A percentile compares a stretch with the other conserved stretches of the same genome.
phyloP scores from a whole-genome alignment of 64 coral and sea anemone genomes.

The Acropora yongei region DNA sequence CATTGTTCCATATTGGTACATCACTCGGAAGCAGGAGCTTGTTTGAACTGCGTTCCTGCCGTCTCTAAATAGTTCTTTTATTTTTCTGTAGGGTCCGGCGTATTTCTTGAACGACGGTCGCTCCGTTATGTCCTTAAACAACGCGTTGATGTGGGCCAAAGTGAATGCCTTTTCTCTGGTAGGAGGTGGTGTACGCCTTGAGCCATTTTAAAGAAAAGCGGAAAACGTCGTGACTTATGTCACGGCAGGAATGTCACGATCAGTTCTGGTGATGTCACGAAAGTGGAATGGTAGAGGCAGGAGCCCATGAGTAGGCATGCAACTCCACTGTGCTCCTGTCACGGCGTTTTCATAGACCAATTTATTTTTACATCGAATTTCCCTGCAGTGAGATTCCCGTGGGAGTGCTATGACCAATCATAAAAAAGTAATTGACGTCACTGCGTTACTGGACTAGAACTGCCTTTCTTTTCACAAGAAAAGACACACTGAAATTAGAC shows the following conservation, averaged over 20 bases:
- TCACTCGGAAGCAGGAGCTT: no score
- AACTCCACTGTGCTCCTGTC: no score
- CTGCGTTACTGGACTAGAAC: neutral
- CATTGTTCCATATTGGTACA: no score
- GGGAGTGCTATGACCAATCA: no score
- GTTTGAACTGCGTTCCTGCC: neutral
- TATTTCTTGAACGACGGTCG: conserved; percentile 91
- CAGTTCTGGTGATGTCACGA: neutral
- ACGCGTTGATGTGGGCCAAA: conserved; percentile 98
- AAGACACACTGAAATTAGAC: no score
- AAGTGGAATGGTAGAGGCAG: neutral
- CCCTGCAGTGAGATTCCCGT: no score
- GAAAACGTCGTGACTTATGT: neutral
- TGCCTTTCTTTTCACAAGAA: no score
- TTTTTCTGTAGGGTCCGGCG: conserved; percentile 72
- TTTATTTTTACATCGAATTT: no score
- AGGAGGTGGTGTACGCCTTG: conserved; percentile 80
- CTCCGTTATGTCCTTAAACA: conserved; percentile 89
- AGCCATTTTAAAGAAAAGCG: conserved; percentile 66
- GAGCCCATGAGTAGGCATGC: no score
- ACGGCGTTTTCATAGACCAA: no score
- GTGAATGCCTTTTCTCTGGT: conserved; percentile 92
- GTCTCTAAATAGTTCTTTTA: neutral
- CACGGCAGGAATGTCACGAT: neutral
- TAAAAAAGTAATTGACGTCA: neutral